Evolutionary conservation across 2,797 vertebrate genomes (phyloP), one percentile per base, ranked within the genome.

Genomic region (Microctenopoma steveboyesi): DNA sequence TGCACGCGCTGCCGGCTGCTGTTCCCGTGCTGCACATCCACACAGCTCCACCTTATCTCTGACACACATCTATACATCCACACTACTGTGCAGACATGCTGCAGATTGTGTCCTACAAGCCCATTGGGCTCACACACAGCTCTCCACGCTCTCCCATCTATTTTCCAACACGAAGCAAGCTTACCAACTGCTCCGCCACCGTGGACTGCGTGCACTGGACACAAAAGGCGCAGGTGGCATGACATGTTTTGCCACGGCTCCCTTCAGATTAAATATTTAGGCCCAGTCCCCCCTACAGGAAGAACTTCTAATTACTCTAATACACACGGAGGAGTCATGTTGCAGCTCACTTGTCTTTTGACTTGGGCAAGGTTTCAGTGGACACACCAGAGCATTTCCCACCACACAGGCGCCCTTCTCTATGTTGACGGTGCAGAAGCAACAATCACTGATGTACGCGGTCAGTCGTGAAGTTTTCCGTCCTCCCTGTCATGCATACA

Each of bases 181-280:
- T 82, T 65, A 83, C 69, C 82, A 79, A 78, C 78, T 62, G 68
- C 83, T 83, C 60, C 74, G 65, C 63, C 59, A 59, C 68, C 35
- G 2, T 7, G 18, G 65, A 73, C 76, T 68, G 53, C 57, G 83
- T 55, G 2, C 25, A 47, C 1, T 47, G 68, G 68, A 72, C 76
- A 91, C 89, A 88, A 90, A 88, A 84, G 83, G 76, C 27, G 73
- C 87, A 85, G 78, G 69, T 47, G 43, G 83, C 81, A 83, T 90
- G 89, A 89, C 90, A 85, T 92, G 91, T 92, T 88, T 83, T 87
- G 81, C 74, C 85, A 85, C 82, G 18, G 72, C 78, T 91, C 56
- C 67, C 57, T 71, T 71, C 58, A 79, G 68, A 93, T 94, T 86
- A 93, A 94, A 93, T 87, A 93, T 93, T 93, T 89, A 94, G 74